Conservation (phyloP, 2,888 invertebrate genomes). For the Sisyra terminalis region DNA sequence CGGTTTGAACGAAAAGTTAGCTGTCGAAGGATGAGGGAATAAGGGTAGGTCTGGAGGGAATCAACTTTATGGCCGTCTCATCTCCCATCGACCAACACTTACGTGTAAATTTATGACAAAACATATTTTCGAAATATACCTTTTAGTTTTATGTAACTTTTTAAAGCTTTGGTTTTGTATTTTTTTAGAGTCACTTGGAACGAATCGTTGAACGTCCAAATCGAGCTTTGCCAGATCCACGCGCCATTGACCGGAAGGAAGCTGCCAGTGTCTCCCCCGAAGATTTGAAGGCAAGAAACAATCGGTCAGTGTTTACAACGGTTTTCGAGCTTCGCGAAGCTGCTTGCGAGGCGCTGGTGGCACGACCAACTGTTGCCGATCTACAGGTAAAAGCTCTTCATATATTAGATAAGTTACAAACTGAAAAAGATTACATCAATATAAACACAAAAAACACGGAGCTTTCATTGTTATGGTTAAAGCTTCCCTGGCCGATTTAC, state of each 20-base stretch:
- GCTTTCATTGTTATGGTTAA: too few species aligned
- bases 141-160: too few species aligned
- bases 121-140: too few species aligned
- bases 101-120: too few species aligned
- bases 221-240: constrained; percentile 26
- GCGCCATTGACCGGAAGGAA: constrained; percentile 21
- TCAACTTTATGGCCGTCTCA: too few species aligned
- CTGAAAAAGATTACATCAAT: not conserved
- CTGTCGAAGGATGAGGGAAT: too few species aligned
- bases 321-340: constrained; percentile 69
- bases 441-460: too few species aligned
- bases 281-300: constrained; percentile 37
- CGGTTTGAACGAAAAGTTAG: too few species aligned
- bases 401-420: not conserved
- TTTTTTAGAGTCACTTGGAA: constrained; percentile 61
- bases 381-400: constrained; percentile 23
- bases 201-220: constrained; percentile 75
- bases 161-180: constrained; percentile 10
- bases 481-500: too few species aligned
- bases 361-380: constrained; percentile 44
- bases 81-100: too few species aligned
- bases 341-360: constrained; percentile 45
- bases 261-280: constrained; percentile 49
- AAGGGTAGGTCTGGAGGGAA: too few species aligned
- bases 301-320: constrained; percentile 55